These are phyloP conservation scores for Schizaphis graminum DNA, from an alignment of 2,888 invertebrate species.

Conservation along the genomic window DNA sequence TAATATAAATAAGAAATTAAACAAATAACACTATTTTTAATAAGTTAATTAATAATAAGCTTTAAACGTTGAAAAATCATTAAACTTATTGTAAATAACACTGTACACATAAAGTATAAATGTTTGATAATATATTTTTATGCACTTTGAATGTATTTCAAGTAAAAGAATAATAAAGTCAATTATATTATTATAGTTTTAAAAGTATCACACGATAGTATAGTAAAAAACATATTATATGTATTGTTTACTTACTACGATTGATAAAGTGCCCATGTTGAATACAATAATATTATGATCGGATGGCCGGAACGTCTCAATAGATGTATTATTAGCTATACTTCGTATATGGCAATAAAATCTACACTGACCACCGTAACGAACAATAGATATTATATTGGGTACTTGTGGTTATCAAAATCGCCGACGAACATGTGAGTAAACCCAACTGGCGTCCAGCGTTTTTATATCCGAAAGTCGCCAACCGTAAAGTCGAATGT, in stretches of 20 bases:
- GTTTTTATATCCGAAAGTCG: conserved; percentile 62
- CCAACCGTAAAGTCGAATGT: conserved; percentile 12
- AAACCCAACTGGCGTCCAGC: background rate
- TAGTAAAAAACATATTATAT: background rate
- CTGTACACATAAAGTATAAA: background rate
- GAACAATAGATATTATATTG: background rate
- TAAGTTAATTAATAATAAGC: background rate
- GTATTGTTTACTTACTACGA: conserved; percentile 40
- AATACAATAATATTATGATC: background rate
- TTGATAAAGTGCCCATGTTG: conserved; percentile 44
- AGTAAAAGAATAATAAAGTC: background rate
- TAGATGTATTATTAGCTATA: background rate
- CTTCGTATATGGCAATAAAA: background rate
- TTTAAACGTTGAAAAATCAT: background rate
- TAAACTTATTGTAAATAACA: background rate
- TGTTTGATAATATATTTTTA: background rate
- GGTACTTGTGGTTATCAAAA: conserved; percentile 22
- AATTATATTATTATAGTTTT: background rate
- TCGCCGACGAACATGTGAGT: conserved; percentile 49
- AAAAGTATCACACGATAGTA: background rate
- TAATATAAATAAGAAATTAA: background rate
- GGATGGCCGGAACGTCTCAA: background rate
- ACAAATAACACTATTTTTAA: background rate
- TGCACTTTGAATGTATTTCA: background rate
- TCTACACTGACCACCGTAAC: background rate